Evolutionary conservation across 2,113 vertebrate species (phyloP).

Genomic region (Sinocyclocheilus grahami): DNA sequence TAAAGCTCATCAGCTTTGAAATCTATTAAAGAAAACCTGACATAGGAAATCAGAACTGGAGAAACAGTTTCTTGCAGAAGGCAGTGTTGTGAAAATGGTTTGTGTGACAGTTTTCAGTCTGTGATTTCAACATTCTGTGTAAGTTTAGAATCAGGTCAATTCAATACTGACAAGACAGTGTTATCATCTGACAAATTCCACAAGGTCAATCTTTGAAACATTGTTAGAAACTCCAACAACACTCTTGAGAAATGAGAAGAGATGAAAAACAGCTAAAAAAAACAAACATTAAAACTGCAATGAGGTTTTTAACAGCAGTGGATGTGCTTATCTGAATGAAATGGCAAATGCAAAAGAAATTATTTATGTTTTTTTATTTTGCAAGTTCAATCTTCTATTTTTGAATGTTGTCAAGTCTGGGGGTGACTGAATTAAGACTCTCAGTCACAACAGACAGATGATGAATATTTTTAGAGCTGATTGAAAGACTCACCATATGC

Average conservation of each 20-base stretch:
- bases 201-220: slow-evolving; percentile 5
- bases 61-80: not conserved
- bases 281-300: too few relatives aligned
- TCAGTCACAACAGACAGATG: not conserved
- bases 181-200: slow-evolving; percentile 29
- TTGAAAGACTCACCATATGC: slow-evolving; percentile 90
- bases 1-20: not conserved
- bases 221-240: not conserved
- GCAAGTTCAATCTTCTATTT: too few relatives aligned
- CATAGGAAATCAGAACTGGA: not conserved
- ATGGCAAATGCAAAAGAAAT: not conserved
- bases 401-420: too few relatives aligned
- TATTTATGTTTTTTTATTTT: too few relatives aligned
- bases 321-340: not conserved
- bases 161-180: slow-evolving; percentile 18
- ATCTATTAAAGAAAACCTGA: not conserved
- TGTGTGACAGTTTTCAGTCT: not conserved
- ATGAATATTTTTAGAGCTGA: not conserved
- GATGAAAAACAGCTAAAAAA: not conserved
- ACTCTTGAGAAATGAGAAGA: not conserved
- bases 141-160: not conserved
- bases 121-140: not conserved
- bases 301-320: too few relatives aligned
- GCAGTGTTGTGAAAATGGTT: not conserved
- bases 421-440: not conserved